Percentiles rank a stretch among this genome's conserved stretches.
Evolutionary conservation across 2,888 invertebrate species (phyloP).

Genomic region (Sesia bembeciformis): DNA sequence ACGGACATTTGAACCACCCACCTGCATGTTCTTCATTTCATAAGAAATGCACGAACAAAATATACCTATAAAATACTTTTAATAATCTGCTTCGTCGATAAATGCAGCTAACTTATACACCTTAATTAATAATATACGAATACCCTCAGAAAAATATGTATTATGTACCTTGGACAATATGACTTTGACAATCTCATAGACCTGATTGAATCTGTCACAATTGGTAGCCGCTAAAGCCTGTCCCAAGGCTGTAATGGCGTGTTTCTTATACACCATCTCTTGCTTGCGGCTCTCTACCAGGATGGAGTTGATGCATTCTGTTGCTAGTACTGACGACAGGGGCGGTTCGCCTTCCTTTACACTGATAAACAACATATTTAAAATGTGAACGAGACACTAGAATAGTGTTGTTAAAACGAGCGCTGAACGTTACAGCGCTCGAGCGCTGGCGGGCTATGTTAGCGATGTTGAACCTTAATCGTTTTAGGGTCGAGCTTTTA

Average conservation of each 20-base stretch:
- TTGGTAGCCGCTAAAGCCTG: conserved; percentile 82
- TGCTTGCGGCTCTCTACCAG: conserved; percentile 88
- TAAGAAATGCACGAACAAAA: too few relatives aligned
- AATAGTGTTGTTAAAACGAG: not conserved
- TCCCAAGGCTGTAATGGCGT: conserved; percentile 82
- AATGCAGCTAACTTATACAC: too few relatives aligned
- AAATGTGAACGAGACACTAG: not conserved
- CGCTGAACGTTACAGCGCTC: too few relatives aligned
- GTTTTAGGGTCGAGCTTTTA: too few relatives aligned
- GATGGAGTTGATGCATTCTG: conserved; percentile 78
- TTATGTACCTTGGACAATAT: conserved; percentile 77
- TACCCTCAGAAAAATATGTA: too few relatives aligned
- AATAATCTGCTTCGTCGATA: too few relatives aligned
- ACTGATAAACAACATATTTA: conserved; percentile 16
- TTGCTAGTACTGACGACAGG: conserved; percentile 35
- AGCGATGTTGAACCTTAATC: too few relatives aligned
- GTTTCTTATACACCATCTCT: conserved; percentile 82
- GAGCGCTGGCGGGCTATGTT: too few relatives aligned
- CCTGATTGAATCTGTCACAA: conserved; percentile 84
- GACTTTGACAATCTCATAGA: conserved; percentile 84
- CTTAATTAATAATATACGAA: too few relatives aligned
- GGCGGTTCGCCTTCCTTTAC: conserved; percentile 45
- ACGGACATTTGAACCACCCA: too few relatives aligned
- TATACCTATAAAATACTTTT: too few relatives aligned
- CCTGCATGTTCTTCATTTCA: too few relatives aligned